phyloP scores from a whole-genome alignment of 37 sponge, comb jelly and placozoan species.

The Aplysina aerophoba region DNA sequence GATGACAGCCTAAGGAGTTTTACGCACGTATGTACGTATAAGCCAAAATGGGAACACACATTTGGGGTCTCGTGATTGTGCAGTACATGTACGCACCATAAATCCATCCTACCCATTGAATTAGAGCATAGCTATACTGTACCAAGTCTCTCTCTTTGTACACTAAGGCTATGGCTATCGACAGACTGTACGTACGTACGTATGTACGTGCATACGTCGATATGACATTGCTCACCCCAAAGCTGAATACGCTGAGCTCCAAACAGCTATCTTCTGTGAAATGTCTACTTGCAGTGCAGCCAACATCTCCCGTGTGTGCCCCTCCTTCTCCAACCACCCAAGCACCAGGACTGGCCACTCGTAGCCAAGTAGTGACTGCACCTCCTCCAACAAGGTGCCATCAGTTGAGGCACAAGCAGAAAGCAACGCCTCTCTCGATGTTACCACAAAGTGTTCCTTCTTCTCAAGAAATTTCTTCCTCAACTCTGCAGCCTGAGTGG shows the following conservation, averaged over 20 bases:
- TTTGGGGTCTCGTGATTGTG: too few species aligned
- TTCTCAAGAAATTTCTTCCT: constrained; percentile 52
- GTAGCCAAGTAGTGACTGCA: neutral
- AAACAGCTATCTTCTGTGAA: neutral
- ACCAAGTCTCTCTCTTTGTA: too few species aligned
- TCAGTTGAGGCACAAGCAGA: neutral
- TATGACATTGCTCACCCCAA: neutral
- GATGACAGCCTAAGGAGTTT: too few species aligned
- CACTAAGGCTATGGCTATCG: too few species aligned
- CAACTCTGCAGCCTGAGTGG: constrained; percentile 46
- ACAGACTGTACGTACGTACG: too few species aligned
- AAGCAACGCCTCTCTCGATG: constrained; percentile 14
- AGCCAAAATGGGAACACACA: too few species aligned
- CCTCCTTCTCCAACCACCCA: neutral
- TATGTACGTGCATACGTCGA: too few species aligned
- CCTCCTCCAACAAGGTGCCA: neutral
- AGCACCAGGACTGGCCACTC: neutral
- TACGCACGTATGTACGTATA: too few species aligned
- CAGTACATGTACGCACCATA: too few species aligned
- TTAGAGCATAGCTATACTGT: too few species aligned
- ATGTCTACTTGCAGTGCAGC: neutral
- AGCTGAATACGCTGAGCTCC: neutral
- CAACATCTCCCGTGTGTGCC: neutral
- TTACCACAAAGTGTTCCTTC: constrained; percentile 20
- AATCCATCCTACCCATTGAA: too few species aligned